Percentiles rank a stretch among this genome's conserved stretches.
Conservation (phyloP, 2,888 invertebrate genomes). For the Pyrochroa serraticornis region DNA sequence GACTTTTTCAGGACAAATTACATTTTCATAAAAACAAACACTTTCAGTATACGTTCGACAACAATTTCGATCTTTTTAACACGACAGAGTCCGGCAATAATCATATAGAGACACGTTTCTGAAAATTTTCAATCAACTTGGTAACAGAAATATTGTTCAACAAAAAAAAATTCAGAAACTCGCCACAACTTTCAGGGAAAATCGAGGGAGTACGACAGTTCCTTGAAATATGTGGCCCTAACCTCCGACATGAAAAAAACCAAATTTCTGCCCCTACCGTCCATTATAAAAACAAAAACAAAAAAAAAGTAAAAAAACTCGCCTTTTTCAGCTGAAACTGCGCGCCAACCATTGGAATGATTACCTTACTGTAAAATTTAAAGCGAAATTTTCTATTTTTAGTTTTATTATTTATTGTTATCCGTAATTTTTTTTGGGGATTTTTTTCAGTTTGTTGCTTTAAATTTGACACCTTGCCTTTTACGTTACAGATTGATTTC, state of each 20-base stretch:
- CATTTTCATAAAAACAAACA: too few relatives aligned
- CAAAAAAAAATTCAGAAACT: neutral
- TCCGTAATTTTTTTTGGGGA: too few relatives aligned
- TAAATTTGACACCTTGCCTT: too few relatives aligned
- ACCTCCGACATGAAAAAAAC: neutral
- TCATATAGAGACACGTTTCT: neutral
- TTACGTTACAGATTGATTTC: neutral
- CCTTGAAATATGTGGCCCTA: neutral
- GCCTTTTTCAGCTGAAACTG: neutral
- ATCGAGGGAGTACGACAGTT: neutral
- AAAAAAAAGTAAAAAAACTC: constrained; percentile 4
- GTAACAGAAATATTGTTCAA: neutral
- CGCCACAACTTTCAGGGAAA: neutral
- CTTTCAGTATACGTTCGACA: too few relatives aligned
- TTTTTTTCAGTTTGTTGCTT: constrained; percentile 5
- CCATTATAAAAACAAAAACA: constrained; percentile 6
- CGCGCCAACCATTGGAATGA: neutral
- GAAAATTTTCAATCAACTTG: neutral
- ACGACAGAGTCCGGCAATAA: neutral
- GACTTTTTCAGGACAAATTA: too few relatives aligned
- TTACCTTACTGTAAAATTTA: constrained; percentile 18
- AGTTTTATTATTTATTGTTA: neutral
- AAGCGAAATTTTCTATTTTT: neutral
- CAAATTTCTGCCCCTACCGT: constrained; percentile 3
- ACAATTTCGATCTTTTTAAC: too few relatives aligned